phyloP scores from a whole-genome alignment of 2,113 vertebrate genomes.

The Lota lota region DNA sequence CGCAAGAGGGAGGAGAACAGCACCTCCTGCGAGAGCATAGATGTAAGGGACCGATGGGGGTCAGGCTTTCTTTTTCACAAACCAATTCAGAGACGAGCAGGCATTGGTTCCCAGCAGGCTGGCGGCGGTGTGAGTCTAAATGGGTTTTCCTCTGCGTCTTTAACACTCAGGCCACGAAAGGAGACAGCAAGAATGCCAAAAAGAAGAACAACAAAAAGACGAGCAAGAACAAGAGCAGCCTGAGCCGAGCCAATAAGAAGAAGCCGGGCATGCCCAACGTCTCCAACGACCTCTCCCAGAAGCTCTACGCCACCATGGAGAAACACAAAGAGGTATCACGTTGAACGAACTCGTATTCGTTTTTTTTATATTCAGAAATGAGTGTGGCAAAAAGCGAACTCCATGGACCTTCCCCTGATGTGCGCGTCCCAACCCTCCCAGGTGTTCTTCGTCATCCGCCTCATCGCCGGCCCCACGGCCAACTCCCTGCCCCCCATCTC shows the following conservation, averaged over 20 bases:
- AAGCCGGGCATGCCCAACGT: constrained; percentile 4
- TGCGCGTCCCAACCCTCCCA: constrained; percentile 41
- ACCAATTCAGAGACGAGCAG: not conserved
- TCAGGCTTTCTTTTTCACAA: not conserved
- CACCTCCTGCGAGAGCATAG: constrained; percentile 70
- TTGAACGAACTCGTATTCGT: not conserved
- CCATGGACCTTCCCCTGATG: not conserved
- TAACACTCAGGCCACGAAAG: not conserved
- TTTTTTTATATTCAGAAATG: not conserved
- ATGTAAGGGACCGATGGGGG: not conserved
- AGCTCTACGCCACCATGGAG: constrained; percentile 1
- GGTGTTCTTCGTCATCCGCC: constrained; percentile 98
- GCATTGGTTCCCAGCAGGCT: not conserved
- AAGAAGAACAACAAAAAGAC: constrained; percentile 3
- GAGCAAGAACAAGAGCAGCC: constrained; percentile 3
- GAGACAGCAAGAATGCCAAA: constrained; percentile 5
- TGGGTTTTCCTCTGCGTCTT: not conserved
- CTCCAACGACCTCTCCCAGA: constrained; percentile 1
- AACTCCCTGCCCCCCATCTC: constrained; percentile 92
- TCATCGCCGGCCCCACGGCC: constrained; percentile 88
- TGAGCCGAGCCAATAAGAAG: constrained; percentile 6
- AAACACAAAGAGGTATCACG: constrained; percentile 4
- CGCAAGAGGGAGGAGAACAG: constrained; percentile 94
- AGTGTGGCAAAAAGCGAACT: not conserved
- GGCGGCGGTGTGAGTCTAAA: no score